Conservation (phyloP, 2,113 vertebrate species). For the Chloroceryle aenea region DNA sequence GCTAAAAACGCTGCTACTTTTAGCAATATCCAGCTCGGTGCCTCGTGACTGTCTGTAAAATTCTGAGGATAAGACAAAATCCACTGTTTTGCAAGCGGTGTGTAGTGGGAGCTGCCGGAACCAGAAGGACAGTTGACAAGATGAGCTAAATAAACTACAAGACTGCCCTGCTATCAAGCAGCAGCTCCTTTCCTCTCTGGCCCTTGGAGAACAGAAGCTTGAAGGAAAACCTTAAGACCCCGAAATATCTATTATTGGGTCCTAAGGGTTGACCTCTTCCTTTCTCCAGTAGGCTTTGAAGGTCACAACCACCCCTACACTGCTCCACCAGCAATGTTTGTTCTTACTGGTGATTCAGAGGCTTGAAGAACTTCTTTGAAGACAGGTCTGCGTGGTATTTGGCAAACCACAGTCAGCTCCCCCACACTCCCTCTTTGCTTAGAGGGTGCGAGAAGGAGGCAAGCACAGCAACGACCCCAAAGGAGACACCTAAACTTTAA, state of each 20-base stretch:
- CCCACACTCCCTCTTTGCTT: background rate
- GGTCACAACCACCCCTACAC: background rate
- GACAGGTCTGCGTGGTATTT: background rate
- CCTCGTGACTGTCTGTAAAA: background rate
- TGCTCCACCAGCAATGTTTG: background rate
- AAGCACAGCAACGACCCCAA: background rate
- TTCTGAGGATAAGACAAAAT: background rate
- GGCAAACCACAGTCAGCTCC: background rate
- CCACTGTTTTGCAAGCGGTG: background rate
- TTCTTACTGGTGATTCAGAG: background rate
- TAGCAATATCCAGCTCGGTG: constrained; percentile 6
- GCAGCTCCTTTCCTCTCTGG: background rate
- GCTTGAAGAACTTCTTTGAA: background rate
- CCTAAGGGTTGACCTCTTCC: background rate
- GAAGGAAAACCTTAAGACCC: background rate
- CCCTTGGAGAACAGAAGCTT: background rate
- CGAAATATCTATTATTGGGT: background rate
- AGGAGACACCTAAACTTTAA: background rate
- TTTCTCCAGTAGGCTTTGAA: background rate
- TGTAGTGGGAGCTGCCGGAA: background rate
- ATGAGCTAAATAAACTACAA: background rate
- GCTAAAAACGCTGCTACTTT: constrained; percentile 28
- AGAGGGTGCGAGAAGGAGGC: background rate
- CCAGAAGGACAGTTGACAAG: background rate
- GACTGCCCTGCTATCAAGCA: background rate